Base-by-base conservation (phyloP, 2,888 invertebrate species). In the Acleris literana region DNA sequence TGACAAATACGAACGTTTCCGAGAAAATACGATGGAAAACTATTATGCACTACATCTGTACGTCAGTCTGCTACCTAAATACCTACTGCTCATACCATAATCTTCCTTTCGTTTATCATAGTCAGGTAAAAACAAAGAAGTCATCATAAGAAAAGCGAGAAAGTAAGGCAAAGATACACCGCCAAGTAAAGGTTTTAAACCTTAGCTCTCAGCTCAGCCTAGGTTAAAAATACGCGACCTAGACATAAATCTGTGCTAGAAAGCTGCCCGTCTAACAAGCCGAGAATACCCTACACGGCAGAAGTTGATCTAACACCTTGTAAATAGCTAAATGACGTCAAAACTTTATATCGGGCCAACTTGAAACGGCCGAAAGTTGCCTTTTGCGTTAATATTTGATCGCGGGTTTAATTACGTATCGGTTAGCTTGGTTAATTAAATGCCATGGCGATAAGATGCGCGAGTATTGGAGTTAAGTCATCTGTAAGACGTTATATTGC, bases 301-400 rank as follows among this genome's bases (percentile, higher is more conserved):
- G 68, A 72, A 70, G 71, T 73, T 74, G 77, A 75, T 72, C 72
- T 74, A 78, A 76, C 77, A 77, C 71, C 70, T 74, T 73, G 73
- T 72, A 82, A 87, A 88, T 88, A 87, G 82, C 78, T 76, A 76
- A 79, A 80, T 86, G 87, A 87, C 87, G 88, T 90, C 85, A 87
- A 80, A 74, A 77, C 79, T 85, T 85, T 82, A 84, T 84, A 84
- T 82, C 86, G 74, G 75, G 75, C 77, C 74, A 81, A 84, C 74
- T 86, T 85, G 83, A 78, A 79, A 71, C 81, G 80, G 74, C 76
- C 79, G 75, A 87, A 89, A 87, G 85, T 90, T 90, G 78, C 83
- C 80, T 78, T 77, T 80, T 76, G 78, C 71, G 76, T 88, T 81
- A 86, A 88, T 88, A 87, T 88, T 88, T 88, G 81, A 90, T 85